Conservation (phyloP, 2,888 invertebrate species). For the Shargacucullia verbasci region DNA sequence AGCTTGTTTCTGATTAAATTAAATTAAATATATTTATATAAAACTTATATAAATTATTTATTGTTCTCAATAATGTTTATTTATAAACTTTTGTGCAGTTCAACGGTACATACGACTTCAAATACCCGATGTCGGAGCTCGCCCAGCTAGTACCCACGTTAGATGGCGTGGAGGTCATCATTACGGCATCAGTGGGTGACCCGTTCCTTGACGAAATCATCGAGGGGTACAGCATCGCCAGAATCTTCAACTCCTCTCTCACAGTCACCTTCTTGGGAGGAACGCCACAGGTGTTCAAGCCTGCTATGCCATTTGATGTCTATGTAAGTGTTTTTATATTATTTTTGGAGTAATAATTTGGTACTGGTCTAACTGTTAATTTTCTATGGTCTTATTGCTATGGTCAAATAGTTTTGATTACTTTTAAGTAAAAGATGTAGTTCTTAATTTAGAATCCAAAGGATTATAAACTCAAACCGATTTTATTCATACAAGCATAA, state of each 20-base stretch:
- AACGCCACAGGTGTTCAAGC: constrained; percentile 97
- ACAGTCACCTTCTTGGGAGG: constrained; percentile 96
- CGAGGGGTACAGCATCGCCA: constrained; percentile 95
- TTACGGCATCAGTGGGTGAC: constrained; percentile 96
- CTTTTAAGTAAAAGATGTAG: no score
- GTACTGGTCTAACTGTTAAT: no score
- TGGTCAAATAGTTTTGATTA: no score
- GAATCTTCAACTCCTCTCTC: constrained; percentile 96
- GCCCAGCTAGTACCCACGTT: constrained; percentile 90
- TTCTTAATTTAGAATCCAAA: no score
- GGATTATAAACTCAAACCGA: no score
- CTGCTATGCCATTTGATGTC: constrained; percentile 96
- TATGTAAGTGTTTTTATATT: constrained; percentile 89
- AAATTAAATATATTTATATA: no score
- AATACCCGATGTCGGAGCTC: constrained; percentile 95
- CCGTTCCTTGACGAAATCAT: constrained; percentile 95
- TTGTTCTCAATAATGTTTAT: neutral
- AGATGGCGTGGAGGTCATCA: constrained; percentile 94
- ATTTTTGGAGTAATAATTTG: no score
- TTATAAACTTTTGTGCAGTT: constrained; percentile 89
- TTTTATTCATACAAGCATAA: no score
- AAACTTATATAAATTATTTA: neutral
- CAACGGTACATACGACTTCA: constrained; percentile 96
- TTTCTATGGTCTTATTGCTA: no score
- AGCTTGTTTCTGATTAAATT: no score